Base-by-base conservation (phyloP, 1,140 invertebrate species). In the Nomia melanderi region DNA sequence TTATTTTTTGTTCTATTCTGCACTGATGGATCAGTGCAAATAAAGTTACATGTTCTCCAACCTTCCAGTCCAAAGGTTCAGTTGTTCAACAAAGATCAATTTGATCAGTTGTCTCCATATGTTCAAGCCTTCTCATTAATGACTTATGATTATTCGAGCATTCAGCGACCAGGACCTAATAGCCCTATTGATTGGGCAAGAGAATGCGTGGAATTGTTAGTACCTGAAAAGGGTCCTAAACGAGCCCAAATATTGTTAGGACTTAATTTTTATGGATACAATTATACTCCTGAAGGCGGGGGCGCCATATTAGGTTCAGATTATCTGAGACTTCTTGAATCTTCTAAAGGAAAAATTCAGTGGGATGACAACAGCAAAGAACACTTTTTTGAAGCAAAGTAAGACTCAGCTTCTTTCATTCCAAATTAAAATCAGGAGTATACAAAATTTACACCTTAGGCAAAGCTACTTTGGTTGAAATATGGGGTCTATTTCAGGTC, bases 201-300 rank as follows among this genome's bases (percentile, higher is more conserved):
- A 86, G 91, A 95, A 53, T 97, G 97, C 87, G 93, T 99, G 4
- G 94, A 96, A 87, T 93, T 93, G 62, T 92, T 98, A 77, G 93
- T 95, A 27, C 94, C 96, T 8, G 91, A 94, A 56, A 81, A 91
- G n/a, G 91, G 93, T 73, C 91, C 92, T 25, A 94, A 95, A 81
- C 92, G 96, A 65, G 86, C 92, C 8, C 97, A 98, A 93, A 96
- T 99, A 65, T 92, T 98, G 39, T 88, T 98, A 72, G 98, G 98
- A 8, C 88, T 99, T 2, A 99, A 99, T 92, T 98, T 98, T 91
- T 99, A 99, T 93, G 98, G 98, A 9, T 96, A 97, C 89, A 96
- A 97, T 85, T 98, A 96, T 87, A 96, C 95, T 1, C 93, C 95
- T 1, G 94, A 95, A 81, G 96, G 96, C 25, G 95, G 95, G 8